Base-by-base conservation (phyloP, 2,113 vertebrate genomes). In the Mormoops blainvillei region DNA sequence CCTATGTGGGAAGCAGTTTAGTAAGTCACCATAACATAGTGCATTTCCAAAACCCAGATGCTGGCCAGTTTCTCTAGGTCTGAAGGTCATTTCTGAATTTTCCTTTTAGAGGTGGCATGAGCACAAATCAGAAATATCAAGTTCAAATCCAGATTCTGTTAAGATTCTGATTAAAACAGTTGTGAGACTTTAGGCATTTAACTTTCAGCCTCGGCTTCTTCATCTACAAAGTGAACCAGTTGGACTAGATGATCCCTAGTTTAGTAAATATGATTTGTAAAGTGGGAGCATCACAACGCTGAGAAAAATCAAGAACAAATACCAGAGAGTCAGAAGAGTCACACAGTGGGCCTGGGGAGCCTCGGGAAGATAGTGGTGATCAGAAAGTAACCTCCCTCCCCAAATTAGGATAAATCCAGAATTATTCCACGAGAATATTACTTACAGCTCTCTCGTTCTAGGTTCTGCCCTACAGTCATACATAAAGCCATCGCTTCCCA, bases 121-220 rank as follows among this genome's bases (percentile, higher is more conserved):
- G 16, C 52, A 61, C 13, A 24, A 88, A 71, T 73, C 90, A 97
- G 90, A 97, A 95, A 95, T 58, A 80, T n/a, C 92, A 97, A 31
- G 15, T 87, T 89, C 84, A 94, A 80, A 96, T 68, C 45, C 87
- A 84, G 87, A 83, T 83, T 89, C 82, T 38, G 26, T 65, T 77
- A 58, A 78, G 61, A 88, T 50, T 87, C 56, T 87, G 48, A n/a
- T 52, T 77, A 28, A 93, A 52, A 38, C 19, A 43, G 31, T 56
- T 58, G 1, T 54, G 86, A 93, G 73, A 78, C 68, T 89, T 65
- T 15, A 89, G 87, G 41, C 41, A 68, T 41, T 86, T 48, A 84
- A 80, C 54, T 43, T 94, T 76, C 45, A 18, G 45, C 83, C 95
- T 91, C 12, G 13, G 61, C 58, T 56, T 74, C 88, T 81, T 88